Percentiles rank a stretch among this genome's conserved stretches.
phyloP scores from a whole-genome alignment of 2,888 invertebrate species.

The Calameuta pallipes region DNA sequence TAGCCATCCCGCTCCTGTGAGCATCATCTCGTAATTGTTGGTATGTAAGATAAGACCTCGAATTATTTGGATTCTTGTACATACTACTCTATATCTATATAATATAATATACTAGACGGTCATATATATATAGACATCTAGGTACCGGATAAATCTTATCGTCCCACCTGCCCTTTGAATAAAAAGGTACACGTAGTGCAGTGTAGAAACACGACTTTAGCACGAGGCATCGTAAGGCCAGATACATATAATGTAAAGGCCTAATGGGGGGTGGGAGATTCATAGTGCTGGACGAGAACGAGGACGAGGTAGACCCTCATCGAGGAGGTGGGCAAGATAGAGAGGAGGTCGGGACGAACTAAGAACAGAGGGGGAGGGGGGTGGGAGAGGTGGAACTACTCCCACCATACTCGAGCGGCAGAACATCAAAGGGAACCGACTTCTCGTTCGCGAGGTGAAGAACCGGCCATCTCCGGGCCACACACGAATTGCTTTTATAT shows the following conservation, averaged over 20 bases:
- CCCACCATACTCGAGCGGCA: constrained; percentile 47
- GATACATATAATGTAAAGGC: constrained; percentile 22
- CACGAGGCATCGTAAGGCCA: background rate
- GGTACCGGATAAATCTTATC: background rate
- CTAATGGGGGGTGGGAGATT: constrained; percentile 20
- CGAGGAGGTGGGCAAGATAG: constrained; percentile 14
- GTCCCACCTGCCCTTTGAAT: background rate
- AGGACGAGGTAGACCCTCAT: constrained; percentile 8
- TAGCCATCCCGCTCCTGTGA: constrained; percentile 49
- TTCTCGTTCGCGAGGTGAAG: constrained; percentile 66
- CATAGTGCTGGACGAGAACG: constrained; percentile 9
- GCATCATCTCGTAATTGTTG: background rate
- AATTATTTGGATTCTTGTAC: background rate
- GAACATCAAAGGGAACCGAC: constrained; percentile 65
- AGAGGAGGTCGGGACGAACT: constrained; percentile 8
- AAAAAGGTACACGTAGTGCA: background rate
- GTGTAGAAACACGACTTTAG: constrained; percentile 3
- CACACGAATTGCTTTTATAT: constrained; percentile 67
- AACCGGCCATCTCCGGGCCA: constrained; percentile 67
- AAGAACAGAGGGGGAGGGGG: background rate
- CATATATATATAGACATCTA: background rate
- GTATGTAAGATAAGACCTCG: background rate
- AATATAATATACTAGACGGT: background rate
- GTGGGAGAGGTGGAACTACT: constrained; percentile 40
- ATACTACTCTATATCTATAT: background rate